These are phyloP conservation scores for crab-eating macaque (Macaca fascicularis) DNA, from an alignment of 2,113 vertebrate species.

Conservation along the genomic window T2T-MFA8v1.1 NC_088378.1:118315501-118316000, in stretches of 20 bases:
- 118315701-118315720: constrained; percentile 67
- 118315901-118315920: no score
- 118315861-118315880: no score
- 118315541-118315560: neutral
- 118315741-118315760: constrained; percentile 77
- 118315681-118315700: neutral
- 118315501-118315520: neutral
- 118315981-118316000: no score
- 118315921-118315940: no score
- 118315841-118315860: no score
- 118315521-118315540: neutral
- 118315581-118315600: neutral
- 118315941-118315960: no score
- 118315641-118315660: neutral
- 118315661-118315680: neutral
- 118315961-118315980: no score
- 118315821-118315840: neutral
- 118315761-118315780: constrained; percentile 78
- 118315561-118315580: neutral
- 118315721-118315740: constrained; percentile 81
- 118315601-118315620: neutral
- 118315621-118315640: neutral
- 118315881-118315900: no score
- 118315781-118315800: constrained; percentile 81
- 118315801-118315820: constrained; percentile 74